Evolutionary conservation across 2,888 invertebrate genomes (phyloP).

Genomic region (Oxycera nigricornis): DNA sequence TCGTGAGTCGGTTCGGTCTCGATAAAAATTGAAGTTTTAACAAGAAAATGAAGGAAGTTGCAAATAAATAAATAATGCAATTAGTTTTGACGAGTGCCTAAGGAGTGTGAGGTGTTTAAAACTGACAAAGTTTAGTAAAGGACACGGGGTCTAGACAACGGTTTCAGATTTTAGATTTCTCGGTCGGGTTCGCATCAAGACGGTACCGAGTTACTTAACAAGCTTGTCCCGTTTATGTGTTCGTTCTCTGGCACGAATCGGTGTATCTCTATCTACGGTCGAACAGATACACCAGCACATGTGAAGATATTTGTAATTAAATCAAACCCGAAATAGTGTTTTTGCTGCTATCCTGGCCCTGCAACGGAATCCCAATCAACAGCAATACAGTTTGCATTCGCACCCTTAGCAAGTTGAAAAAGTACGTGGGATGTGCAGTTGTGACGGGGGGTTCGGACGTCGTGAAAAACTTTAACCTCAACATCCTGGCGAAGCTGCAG

Average conservation of each 20-base stretch:
- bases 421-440: not conserved
- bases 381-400: conserved; percentile 22
- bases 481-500: not conserved
- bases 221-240: conserved; percentile 10
- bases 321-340: conserved; percentile 17
- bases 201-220: conserved; percentile 26
- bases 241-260: not conserved
- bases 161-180: not conserved
- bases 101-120: not conserved
- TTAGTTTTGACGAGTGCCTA: not conserved
- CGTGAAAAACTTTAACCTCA: conserved; percentile 16
- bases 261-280: not conserved
- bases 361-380: conserved; percentile 14
- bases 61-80: conserved; percentile 24
- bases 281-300: not conserved
- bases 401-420: not conserved
- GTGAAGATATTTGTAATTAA: conserved; percentile 11
- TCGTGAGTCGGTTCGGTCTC: conserved; percentile 32
- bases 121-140: not conserved
- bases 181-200: conserved; percentile 2
- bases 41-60: conserved; percentile 18
- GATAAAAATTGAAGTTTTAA: conserved; percentile 7
- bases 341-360: conserved; percentile 11
- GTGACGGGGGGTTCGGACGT: conserved; percentile 1
- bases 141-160: conserved; percentile 16